Percentiles rank a stretch among this genome's conserved stretches.
Evolutionary conservation across 2,888 invertebrate species (phyloP).

Genomic region (Odontothrips loti): DNA sequence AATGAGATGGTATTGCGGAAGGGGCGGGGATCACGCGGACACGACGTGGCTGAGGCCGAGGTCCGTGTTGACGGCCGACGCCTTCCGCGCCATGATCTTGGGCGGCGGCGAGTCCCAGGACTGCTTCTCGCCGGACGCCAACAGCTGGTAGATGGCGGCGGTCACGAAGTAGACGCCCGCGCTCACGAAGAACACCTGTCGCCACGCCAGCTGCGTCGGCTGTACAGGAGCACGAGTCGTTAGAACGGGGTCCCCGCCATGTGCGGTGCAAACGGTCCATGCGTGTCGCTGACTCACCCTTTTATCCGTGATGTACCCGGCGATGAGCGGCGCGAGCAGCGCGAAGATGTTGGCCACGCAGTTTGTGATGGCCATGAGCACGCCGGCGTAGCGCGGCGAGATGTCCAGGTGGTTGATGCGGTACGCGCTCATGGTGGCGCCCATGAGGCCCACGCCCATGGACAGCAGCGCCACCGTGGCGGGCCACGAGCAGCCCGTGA

Average conservation of each 20-base stretch:
- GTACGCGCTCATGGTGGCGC: constrained; percentile 80
- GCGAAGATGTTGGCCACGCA: constrained; percentile 83
- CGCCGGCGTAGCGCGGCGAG: constrained; percentile 84
- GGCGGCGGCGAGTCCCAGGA: constrained; percentile 73
- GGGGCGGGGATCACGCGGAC: neutral
- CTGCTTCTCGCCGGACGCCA: constrained; percentile 74
- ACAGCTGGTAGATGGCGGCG: constrained; percentile 72
- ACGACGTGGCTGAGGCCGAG: neutral
- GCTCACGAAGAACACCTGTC: constrained; percentile 80
- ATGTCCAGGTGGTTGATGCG: constrained; percentile 87
- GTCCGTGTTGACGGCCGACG: neutral
- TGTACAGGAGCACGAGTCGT: constrained; percentile 43
- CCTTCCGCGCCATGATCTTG: constrained; percentile 29
- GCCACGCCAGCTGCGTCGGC: constrained; percentile 87
- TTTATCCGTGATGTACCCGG: constrained; percentile 73
- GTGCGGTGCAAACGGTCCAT: too few species aligned
- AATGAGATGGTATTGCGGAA: too few species aligned
- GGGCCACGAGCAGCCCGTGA: constrained; percentile 76
- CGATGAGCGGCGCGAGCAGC: constrained; percentile 76
- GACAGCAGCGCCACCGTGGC: constrained; percentile 74
- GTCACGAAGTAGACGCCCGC: constrained; percentile 74
- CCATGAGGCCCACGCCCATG: constrained; percentile 79
- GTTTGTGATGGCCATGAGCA: constrained; percentile 87
- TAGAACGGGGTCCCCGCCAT: neutral
- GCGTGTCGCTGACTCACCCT: constrained; percentile 52